These are phyloP conservation scores for Hoplostethus atlanticus DNA, from an alignment of 2,797 vertebrate genomes.

Conservation along the genomic window DNA sequence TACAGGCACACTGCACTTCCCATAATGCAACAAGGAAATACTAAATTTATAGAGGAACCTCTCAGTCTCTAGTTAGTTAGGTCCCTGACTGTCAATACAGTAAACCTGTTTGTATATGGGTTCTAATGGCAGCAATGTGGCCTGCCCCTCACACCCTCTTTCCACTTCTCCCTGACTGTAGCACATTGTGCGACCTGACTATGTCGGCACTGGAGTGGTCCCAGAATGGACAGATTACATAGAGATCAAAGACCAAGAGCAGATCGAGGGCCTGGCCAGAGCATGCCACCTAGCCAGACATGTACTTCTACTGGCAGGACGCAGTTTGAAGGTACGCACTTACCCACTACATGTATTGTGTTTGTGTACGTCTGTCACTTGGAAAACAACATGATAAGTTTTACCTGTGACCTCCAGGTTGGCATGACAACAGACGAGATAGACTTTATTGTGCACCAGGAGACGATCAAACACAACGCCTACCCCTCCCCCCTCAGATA, in stretches of 20 bases:
- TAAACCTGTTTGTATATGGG: neutral
- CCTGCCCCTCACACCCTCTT: constrained; percentile 30
- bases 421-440: constrained; percentile 99
- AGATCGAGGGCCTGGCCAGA: constrained; percentile 92
- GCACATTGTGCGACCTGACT: constrained; percentile 97
- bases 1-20: constrained; percentile 40
- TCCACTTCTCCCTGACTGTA: constrained; percentile 68
- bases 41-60: neutral
- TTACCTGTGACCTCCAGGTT: constrained; percentile 81
- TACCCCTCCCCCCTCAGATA: constrained; percentile 98
- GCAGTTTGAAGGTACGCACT: constrained; percentile 80
- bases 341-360: neutral
- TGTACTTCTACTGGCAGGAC: constrained; percentile 91
- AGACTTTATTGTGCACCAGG: constrained; percentile 95
- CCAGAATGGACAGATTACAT: constrained; percentile 97
- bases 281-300: constrained; percentile 95
- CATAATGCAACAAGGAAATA: neutral
- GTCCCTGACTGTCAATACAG: constrained; percentile 64
- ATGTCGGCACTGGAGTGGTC: constrained; percentile 90
- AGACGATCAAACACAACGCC: constrained; percentile 92
- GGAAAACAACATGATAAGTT: neutral
- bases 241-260: constrained; percentile 96
- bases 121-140: neutral
- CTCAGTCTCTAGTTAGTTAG: neutral
- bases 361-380: constrained; percentile 1